These are phyloP conservation scores for Rynchops niger DNA, from an alignment of 2,113 vertebrate species.

Conservation along the genomic window DNA sequence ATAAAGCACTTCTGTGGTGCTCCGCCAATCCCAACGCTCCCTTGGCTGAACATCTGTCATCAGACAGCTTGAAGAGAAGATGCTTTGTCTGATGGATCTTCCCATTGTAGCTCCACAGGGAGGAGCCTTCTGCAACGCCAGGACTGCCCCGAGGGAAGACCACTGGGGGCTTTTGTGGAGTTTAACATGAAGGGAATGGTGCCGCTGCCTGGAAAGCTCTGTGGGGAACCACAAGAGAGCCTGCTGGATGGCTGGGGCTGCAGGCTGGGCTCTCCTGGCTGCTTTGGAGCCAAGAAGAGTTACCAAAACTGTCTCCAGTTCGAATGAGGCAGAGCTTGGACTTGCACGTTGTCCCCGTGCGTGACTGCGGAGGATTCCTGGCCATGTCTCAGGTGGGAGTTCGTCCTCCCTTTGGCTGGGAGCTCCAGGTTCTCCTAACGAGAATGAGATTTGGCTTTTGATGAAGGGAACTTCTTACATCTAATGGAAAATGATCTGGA, in stretches of 20 bases:
- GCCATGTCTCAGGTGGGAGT: not conserved
- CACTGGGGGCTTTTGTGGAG: not conserved
- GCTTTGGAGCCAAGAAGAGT: not conserved
- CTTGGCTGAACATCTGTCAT: constrained; percentile 58
- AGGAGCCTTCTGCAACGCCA: not conserved
- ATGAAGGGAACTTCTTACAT: not conserved
- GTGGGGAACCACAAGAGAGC: accelerated
- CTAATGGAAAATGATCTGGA: not conserved
- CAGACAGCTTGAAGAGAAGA: constrained; percentile 53
- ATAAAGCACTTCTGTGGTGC: constrained; percentile 47
- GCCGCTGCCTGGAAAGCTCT: not conserved
- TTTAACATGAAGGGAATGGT: not conserved
- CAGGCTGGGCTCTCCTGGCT: not conserved
- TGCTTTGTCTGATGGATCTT: constrained; percentile 57
- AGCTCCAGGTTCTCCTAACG: not conserved
- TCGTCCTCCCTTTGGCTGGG: not conserved
- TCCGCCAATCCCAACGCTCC: constrained; percentile 37
- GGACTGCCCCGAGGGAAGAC: not conserved
- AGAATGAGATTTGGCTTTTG: not conserved
- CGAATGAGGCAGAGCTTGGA: not conserved
- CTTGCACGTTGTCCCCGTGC: accelerated
- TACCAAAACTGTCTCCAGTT: not conserved
- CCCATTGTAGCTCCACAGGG: constrained; percentile 1
- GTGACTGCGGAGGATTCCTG: not conserved
- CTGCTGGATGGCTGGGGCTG: not conserved